Evolutionary conservation across 2,113 vertebrate genomes (phyloP).

Genomic region (Micronisus gabar): DNA sequence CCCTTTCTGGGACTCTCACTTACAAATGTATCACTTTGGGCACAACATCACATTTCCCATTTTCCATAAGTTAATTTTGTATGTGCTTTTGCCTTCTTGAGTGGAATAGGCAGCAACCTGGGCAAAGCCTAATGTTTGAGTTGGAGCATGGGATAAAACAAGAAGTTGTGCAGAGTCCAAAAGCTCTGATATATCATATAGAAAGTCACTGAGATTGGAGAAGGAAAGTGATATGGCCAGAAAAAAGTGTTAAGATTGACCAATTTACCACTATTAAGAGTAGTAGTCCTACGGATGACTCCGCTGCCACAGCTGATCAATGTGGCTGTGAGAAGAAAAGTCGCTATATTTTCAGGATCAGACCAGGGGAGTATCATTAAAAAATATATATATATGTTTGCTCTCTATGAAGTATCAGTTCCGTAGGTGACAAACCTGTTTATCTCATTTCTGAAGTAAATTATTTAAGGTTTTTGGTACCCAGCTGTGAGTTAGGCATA

Average conservation of each 20-base stretch:
- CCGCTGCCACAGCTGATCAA: not conserved
- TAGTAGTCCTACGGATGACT: not conserved
- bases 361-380: not conserved
- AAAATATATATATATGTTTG: not conserved
- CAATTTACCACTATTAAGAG: not conserved
- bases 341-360: not conserved
- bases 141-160: not conserved
- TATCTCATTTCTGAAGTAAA: not conserved
- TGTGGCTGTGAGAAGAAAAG: not conserved
- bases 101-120: not conserved
- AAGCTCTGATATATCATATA: not conserved
- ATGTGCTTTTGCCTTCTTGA: not conserved
- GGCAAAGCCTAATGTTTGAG: not conserved
- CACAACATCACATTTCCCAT: not conserved
- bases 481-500: not conserved
- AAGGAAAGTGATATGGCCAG: not conserved
- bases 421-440: not conserved
- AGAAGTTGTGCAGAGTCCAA: not conserved
- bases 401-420: not conserved
- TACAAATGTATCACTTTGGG: not conserved
- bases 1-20: not conserved
- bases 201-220: not conserved
- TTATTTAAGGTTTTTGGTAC: not conserved
- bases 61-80: not conserved
- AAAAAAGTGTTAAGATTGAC: not conserved